These are phyloP conservation scores for Criorhina ranunculi DNA, from an alignment of 2,888 invertebrate genomes.

Conservation along the genomic window DNA sequence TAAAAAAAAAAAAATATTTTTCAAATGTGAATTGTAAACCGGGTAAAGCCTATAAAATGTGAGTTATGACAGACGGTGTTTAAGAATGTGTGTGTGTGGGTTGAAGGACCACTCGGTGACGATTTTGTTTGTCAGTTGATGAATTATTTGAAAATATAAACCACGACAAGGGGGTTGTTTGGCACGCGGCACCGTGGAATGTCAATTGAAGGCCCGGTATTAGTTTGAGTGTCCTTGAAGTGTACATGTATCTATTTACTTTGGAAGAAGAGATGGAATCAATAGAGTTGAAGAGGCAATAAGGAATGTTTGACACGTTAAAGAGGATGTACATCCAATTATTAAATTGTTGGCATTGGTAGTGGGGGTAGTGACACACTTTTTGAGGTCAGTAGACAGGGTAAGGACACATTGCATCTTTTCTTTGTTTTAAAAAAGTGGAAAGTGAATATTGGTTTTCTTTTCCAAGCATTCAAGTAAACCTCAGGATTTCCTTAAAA, in stretches of 20 bases:
- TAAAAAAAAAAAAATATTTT: constrained; percentile 46
- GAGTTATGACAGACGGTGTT: constrained; percentile 61
- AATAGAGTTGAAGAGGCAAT: not conserved
- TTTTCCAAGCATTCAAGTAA: no score
- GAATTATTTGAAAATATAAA: constrained; percentile 61
- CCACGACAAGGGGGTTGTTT: constrained; percentile 3
- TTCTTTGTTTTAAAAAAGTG: no score
- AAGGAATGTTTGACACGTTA: no score
- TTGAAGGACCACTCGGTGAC: constrained; percentile 29
- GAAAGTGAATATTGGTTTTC: no score
- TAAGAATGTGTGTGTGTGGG: no score
- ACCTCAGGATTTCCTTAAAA: no score
- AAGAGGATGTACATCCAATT: no score
- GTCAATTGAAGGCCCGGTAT: constrained; percentile 19
- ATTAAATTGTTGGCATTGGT: no score
- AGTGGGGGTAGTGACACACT: no score
- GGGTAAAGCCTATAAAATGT: constrained; percentile 63
- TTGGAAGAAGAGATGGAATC: constrained; percentile 22
- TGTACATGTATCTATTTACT: constrained; percentile 10
- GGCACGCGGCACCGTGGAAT: not conserved
- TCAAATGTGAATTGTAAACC: constrained; percentile 48
- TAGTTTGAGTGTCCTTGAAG: constrained; percentile 20
- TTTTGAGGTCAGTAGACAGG: no score
- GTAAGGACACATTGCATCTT: no score
- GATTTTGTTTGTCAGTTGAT: constrained; percentile 38